These are phyloP conservation scores for Pao palembangensis DNA, from an alignment of 2,113 vertebrate species.

Conservation along the genomic window DNA sequence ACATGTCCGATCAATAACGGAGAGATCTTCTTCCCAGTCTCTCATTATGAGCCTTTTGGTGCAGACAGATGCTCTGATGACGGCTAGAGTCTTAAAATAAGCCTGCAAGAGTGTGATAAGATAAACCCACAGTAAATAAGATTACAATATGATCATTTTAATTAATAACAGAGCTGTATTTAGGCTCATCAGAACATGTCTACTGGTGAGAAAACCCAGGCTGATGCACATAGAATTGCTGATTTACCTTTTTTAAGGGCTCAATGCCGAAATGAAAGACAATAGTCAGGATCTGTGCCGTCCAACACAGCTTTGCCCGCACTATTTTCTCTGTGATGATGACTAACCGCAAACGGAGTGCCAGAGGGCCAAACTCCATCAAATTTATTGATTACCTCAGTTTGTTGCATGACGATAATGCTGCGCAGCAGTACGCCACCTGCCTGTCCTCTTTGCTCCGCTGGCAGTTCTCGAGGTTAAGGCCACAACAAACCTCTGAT, in stretches of 20 bases:
- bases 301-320: background rate
- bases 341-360: constrained; percentile 53
- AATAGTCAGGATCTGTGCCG: constrained; percentile 8
- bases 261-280: constrained; percentile 20
- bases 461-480: constrained; percentile 57
- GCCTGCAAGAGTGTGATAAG: constrained; percentile 33
- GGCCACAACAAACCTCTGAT: constrained; percentile 63
- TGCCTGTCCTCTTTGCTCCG: constrained; percentile 47
- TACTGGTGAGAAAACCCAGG: no score
- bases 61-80: constrained; percentile 31
- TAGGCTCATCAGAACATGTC: no score
- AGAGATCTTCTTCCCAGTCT: constrained; percentile 21
- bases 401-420: constrained; percentile 53
- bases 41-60: constrained; percentile 29
- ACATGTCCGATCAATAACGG: constrained; percentile 46
- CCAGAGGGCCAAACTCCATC: constrained; percentile 55
- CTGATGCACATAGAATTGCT: constrained; percentile 1
- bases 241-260: background rate
- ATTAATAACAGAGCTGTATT: no score
- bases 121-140: constrained; percentile 1
- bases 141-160: no score
- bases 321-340: constrained; percentile 13
- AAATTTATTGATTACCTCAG: constrained; percentile 54
- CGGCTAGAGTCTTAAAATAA: constrained; percentile 32
- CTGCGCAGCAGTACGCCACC: constrained; percentile 28